Percentiles rank a stretch among this genome's conserved stretches.
Evolutionary conservation across 2,888 invertebrate genomes (phyloP).

Genomic region (Platycheirus albimanus): DNA sequence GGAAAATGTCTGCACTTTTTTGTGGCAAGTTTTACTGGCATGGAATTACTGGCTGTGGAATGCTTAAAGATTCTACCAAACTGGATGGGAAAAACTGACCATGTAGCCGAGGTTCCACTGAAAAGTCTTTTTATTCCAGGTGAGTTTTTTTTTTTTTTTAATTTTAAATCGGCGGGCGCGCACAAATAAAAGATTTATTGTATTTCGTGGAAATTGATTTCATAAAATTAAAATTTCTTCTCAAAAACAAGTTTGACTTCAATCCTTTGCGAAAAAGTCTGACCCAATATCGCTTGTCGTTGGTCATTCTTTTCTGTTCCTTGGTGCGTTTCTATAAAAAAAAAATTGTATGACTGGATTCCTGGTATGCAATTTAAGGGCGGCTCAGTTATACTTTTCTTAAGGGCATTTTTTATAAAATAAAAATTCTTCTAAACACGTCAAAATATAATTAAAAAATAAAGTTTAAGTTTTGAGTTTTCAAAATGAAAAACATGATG

Average conservation of each 20-base stretch:
- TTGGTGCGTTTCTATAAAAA: constrained; percentile 35
- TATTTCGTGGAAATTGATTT: constrained; percentile 3
- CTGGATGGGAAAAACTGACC: constrained; percentile 89
- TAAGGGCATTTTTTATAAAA: not conserved
- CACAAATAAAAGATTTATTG: not conserved
- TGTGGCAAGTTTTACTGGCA: constrained; percentile 87
- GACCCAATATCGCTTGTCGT: constrained; percentile 26
- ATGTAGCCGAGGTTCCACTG: constrained; percentile 78
- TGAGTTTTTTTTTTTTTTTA: no score
- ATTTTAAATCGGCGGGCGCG: no score
- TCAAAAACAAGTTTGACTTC: constrained; percentile 38
- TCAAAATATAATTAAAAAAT: no score
- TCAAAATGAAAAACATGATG: no score
- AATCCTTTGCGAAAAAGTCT: constrained; percentile 53
- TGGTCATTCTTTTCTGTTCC: constrained; percentile 4
- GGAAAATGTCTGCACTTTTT: constrained; percentile 88
- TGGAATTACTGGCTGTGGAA: constrained; percentile 85
- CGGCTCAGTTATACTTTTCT: not conserved
- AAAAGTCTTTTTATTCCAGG: constrained; percentile 81
- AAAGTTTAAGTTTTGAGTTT: no score
- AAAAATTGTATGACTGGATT: not conserved
- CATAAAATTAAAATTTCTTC: constrained; percentile 49
- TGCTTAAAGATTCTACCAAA: constrained; percentile 92
- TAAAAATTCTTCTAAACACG: no score
- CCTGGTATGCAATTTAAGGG: not conserved